Evolutionary conservation across 2,797 vertebrate species (phyloP).

Genomic region (Sebastes oblongus): DNA sequence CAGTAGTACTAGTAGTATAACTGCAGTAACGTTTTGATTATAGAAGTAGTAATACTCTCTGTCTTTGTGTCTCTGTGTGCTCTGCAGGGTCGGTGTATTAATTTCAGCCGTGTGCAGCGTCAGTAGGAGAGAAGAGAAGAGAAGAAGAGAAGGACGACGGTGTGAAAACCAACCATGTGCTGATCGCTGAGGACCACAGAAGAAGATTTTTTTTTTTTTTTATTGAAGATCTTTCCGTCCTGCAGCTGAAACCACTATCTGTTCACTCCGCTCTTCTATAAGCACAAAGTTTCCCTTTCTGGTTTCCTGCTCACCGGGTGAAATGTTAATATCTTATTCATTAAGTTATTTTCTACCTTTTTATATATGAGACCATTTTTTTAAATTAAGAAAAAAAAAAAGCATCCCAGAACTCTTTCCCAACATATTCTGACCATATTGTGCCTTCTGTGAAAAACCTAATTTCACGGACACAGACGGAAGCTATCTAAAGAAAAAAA

Average conservation of each 20-base stretch:
- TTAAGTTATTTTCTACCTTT: conserved; percentile 46
- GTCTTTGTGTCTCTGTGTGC: background rate
- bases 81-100: conserved; percentile 92
- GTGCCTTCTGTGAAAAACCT: conserved; percentile 72
- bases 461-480: conserved; percentile 71
- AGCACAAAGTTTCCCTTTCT: conserved; percentile 6
- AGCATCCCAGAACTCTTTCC: conserved; percentile 42
- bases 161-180: conserved; percentile 8
- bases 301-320: background rate
- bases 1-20: too few species aligned
- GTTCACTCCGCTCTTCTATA: conserved; percentile 9
- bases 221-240: conserved; percentile 19
- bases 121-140: conserved; percentile 63
- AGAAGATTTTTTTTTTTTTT: background rate
- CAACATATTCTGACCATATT: conserved; percentile 79
- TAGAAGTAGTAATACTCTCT: background rate
- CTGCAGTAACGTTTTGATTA: rapidly evolving
- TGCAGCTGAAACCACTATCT: conserved; percentile 54
- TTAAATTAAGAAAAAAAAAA: background rate
- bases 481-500: conserved; percentile 70
- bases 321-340: conserved; percentile 5
- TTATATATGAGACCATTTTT: background rate
- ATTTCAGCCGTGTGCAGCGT: conserved; percentile 88
- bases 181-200: conserved; percentile 20
- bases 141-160: background rate